Conservation (phyloP, 2,797 vertebrate species). For the Typhlichthys eigenmanni region DNA sequence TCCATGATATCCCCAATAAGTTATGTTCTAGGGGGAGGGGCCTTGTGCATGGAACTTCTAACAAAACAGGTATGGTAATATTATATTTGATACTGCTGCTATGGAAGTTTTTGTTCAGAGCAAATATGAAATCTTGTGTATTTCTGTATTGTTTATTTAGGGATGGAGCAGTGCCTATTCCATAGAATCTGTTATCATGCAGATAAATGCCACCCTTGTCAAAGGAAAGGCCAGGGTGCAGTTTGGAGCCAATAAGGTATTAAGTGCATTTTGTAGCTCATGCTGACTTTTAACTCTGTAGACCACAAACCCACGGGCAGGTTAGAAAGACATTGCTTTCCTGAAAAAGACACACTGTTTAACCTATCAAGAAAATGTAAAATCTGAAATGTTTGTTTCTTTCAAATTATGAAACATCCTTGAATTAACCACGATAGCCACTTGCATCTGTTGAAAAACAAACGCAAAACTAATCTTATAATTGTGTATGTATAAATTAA, state of each 20-base stretch:
- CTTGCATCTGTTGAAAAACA: too few species aligned
- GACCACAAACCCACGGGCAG: not conserved
- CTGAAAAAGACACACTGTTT: too few species aligned
- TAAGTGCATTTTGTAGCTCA: not conserved
- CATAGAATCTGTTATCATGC: conserved; percentile 99
- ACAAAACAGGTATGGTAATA: conserved; percentile 89
- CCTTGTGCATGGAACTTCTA: conserved; percentile 98
- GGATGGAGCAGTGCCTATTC: conserved; percentile 99
- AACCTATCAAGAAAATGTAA: too few species aligned
- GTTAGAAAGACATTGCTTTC: too few species aligned
- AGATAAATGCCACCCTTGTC: conserved; percentile 96
- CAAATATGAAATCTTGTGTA: not conserved
- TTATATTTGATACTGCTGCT: not conserved
- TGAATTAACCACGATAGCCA: too few species aligned
- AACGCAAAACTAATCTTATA: too few species aligned
- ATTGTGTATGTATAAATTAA: too few species aligned
- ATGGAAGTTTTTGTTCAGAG: not conserved
- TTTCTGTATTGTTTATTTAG: conserved; percentile 60
- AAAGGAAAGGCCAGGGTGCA: conserved; percentile 99
- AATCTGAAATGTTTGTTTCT: too few species aligned
- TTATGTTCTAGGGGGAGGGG: conserved; percentile 95
- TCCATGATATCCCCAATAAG: conserved; percentile 60
- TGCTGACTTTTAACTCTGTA: not conserved
- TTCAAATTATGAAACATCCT: too few species aligned
- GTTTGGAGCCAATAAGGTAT: conserved; percentile 98